A percentile compares a stretch with the other conserved stretches of the same genome.
These are phyloP conservation scores for Scyliorhinus canicula DNA, from an alignment of 2,797 vertebrate species.

Conservation along the genomic window DNA sequence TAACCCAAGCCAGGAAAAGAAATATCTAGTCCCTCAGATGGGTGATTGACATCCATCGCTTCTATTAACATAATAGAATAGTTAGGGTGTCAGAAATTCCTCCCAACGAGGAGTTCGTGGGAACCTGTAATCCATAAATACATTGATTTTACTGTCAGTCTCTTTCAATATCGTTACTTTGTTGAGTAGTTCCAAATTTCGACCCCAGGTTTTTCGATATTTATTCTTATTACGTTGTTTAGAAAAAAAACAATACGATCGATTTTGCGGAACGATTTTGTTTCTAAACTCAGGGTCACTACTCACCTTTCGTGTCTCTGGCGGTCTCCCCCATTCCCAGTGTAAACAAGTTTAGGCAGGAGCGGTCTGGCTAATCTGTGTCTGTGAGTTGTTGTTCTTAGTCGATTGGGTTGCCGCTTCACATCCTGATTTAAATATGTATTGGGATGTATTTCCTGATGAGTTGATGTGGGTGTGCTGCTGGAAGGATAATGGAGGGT, in stretches of 20 bases:
- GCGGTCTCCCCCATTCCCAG: background rate
- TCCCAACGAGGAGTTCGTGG: background rate
- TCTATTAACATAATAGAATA: background rate
- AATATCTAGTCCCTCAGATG: background rate
- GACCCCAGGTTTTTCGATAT: background rate
- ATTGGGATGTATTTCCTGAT: slow-evolving; percentile 4
- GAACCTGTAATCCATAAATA: background rate
- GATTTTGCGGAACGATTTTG: background rate
- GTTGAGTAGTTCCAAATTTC: background rate
- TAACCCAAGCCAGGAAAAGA: background rate
- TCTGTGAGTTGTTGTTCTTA: background rate
- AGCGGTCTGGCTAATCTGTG: background rate
- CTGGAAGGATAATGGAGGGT: background rate
- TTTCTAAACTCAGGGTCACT: background rate
- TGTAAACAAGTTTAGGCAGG: background rate
- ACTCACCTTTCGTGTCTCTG: background rate
- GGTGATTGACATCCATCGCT: background rate
- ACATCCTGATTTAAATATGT: background rate
- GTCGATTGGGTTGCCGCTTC: background rate
- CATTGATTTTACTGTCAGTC: background rate
- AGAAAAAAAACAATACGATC: background rate
- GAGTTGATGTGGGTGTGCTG: background rate
- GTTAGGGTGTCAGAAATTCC: background rate
- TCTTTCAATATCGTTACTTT: background rate
- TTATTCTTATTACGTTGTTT: background rate